Evolutionary conservation across 1,140 invertebrate species (phyloP).

Genomic region (Nylanderia fulva): DNA sequence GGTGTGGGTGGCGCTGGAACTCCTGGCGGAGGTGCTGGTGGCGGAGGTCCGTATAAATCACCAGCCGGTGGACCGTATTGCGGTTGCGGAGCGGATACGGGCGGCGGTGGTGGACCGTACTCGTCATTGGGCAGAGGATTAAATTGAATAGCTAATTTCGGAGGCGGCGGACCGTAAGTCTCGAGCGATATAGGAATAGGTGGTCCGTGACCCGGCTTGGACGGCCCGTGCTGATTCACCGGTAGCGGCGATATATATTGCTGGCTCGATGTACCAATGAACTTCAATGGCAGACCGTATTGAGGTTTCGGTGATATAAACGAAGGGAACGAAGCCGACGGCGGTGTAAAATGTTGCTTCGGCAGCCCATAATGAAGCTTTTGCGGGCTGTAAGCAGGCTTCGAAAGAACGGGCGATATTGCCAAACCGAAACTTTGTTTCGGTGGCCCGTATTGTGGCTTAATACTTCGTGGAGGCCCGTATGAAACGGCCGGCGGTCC

Average conservation of each 20-base stretch:
- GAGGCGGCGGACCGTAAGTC: conserved; percentile 81
- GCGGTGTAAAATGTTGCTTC: conserved; percentile 85
- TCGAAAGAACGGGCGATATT: conserved; percentile 75
- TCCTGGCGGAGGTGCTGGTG: conserved; percentile 88
- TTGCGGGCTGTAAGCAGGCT: conserved; percentile 84
- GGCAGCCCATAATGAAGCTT: conserved; percentile 84
- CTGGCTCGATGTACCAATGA: conserved; percentile 75
- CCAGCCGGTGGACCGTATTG: conserved; percentile 82
- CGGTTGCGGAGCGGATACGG: conserved; percentile 65
- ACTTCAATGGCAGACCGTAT: conserved; percentile 86
- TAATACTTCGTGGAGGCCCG: conserved; percentile 79
- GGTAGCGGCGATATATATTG: conserved; percentile 81
- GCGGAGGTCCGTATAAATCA: conserved; percentile 86
- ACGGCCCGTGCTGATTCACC: conserved; percentile 67
- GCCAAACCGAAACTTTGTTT: conserved; percentile 83
- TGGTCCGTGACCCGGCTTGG: conserved; percentile 76
- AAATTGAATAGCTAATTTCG: conserved; percentile 85
- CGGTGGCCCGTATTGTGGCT: conserved; percentile 83
- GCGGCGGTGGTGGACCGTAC: conserved; percentile 83
- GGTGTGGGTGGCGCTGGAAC: conserved; percentile 91
- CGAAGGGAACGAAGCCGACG: conserved; percentile 73
- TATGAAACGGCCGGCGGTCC: conserved; percentile 81
- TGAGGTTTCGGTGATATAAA: conserved; percentile 78
- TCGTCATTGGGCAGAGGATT: conserved; percentile 83
- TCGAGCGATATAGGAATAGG: conserved; percentile 81